Evolutionary conservation across 2,888 invertebrate species (phyloP), one percentile per base, ranked within the genome.

Genomic region (Criorhina ranunculi): DNA sequence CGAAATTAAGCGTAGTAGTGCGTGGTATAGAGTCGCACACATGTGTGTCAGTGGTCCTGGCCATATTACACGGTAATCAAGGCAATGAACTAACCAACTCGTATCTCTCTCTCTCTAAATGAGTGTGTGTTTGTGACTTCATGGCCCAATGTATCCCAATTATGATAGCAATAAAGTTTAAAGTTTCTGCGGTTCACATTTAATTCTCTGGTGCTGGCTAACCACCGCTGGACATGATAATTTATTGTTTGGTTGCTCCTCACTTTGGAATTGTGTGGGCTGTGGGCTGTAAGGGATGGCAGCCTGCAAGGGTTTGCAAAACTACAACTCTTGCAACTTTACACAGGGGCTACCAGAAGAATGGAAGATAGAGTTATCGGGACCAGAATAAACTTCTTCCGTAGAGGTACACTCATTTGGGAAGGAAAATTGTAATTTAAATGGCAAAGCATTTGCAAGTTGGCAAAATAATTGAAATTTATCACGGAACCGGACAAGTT

Each of bases 131-230:
- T 46, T 49, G 62, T 17, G 42, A 42, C 72, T 55, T 69, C 37
- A 72, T 72, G 55, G 70, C 55, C 70, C 62, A 62, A 60, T 78
- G 77, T 78, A 55, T 70, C 53, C 78, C 62, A 78, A 78, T 78
- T 78, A 78, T 78, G 78, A 78, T 55, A 42, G 70, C 78, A 70
- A 78, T 78, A 78, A 78, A 78, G 70, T 78, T 78, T 70, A 78
- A 78, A 78, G 78, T 78, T 78, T 70, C 64, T 78, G 78, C 46
- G 78, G 78, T 70, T 70, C 62, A 70, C 78, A 70, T 78, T 78
- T 78, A 78, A 78, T 78, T 78, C 70, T 70, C 78, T 70, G 69
- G 53, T 49, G 53, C 31, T 70, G 62, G 70, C 44, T 53, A 37
- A 70, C 78, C 78, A 62, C 69, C 70, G 70, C 53, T 44, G 78